Evolutionary conservation across 2,113 vertebrate genomes (phyloP), one percentile per base, ranked within the genome.

Genomic region (Callithrix jacchus): DNA sequence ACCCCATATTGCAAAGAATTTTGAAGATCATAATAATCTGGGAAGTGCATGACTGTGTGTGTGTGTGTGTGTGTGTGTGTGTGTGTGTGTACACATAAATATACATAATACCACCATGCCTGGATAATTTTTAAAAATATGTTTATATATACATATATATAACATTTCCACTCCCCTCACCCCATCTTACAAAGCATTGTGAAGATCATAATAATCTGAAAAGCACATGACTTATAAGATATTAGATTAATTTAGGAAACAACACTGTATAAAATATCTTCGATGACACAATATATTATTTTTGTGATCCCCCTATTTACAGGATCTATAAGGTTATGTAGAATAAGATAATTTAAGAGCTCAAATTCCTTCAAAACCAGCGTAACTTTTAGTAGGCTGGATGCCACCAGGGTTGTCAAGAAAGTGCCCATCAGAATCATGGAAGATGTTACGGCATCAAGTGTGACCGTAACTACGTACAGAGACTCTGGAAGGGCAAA

Each of bases 301-400:
- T 90, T 32, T 12, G 54, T 13, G 47, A 93, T 92, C 71, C 82
- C 95, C 64, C 0, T 42, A 54, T 79, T 73, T 88, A 86, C 23
- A 68, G 47, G 79, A 25, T 58, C 92, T 52, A 2, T 95, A 97
- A 97, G 96, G 97, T 96, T 64, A 45, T 0, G 21, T 40, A 71
- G 79, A 73, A 82, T 0, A 5, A 89, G 56, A 87, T 3, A n/a
- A 47, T 35, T 68, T 42, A 77, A 73, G 89, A 87, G 49, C 49
- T 79, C 82, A 70, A 23, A 8, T 40, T 49, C 84, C 35, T 37
- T 52, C 1, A 25, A 70, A 47, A 45, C 10, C 0, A 23, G 89
- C 54, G n/a, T 35, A 21, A 42, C 89, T 68, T 30, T 91, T 14
- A 66, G 84, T 45, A 58, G 18, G 21, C 0, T 6, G 0, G 18